A percentile compares a stretch with the other conserved stretches of the same genome.
Evolutionary conservation across 2,888 invertebrate genomes (phyloP).

Genomic region (Spisula subtruncata): DNA sequence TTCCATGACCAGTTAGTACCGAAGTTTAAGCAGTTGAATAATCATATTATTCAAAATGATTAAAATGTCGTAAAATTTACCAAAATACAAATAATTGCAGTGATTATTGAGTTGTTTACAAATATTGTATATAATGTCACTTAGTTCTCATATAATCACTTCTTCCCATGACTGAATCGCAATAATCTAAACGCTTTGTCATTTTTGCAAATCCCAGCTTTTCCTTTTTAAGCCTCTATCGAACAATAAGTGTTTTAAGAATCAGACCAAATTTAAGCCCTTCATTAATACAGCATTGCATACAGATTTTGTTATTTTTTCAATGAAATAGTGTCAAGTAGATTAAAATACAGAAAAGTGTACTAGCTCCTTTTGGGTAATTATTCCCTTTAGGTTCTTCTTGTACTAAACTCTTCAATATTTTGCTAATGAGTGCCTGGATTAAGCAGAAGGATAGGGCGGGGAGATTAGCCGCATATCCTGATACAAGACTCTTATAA

Average conservation of each 20-base stretch:
- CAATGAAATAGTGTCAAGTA: constrained; percentile 30
- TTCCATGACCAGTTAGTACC: too few species aligned
- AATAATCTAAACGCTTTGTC: constrained; percentile 37
- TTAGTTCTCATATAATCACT: neutral
- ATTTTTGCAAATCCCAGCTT: constrained; percentile 52
- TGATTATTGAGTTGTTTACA: constrained; percentile 9
- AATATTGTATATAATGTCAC: constrained; percentile 20
- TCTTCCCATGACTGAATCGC: neutral
- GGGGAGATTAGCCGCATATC: constrained; percentile 39
- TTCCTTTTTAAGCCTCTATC: constrained; percentile 48
- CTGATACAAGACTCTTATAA: constrained; percentile 20
- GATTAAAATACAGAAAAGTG: neutral
- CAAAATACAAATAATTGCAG: too few species aligned
- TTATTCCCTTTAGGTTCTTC: constrained; percentile 22
- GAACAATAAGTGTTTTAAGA: constrained; percentile 29
- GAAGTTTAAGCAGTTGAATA: too few species aligned
- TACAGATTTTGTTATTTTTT: constrained; percentile 25
- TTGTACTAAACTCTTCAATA: neutral
- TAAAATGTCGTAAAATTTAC: too few species aligned
- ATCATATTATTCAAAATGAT: too few species aligned
- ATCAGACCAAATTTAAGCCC: constrained; percentile 39
- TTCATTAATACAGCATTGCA: constrained; percentile 2
- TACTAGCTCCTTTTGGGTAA: neutral
- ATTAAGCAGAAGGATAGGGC: neutral
- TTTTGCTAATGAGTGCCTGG: constrained; percentile 27